Percentiles rank a stretch among this genome's conserved stretches.
These are phyloP conservation scores for Pholis gunnellus DNA, from an alignment of 2,113 vertebrate genomes.

Conservation along the genomic window DNA sequence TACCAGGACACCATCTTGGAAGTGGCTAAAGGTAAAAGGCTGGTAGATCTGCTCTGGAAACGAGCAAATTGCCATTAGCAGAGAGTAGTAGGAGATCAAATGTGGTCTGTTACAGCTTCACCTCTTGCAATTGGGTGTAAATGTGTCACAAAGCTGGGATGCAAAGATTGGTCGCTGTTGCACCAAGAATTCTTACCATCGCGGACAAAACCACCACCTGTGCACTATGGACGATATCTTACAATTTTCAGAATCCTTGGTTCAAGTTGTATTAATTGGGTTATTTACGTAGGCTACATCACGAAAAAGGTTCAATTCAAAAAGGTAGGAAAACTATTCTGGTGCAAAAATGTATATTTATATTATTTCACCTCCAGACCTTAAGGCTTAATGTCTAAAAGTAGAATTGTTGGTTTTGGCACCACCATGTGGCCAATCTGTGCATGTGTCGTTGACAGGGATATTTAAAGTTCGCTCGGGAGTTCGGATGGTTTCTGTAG, in stretches of 20 bases:
- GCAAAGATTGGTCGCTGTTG: not conserved
- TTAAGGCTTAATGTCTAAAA: not conserved
- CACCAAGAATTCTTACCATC: not conserved
- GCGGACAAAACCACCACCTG: not conserved
- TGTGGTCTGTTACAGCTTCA: not conserved
- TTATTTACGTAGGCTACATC: not conserved
- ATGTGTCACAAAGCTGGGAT: not conserved
- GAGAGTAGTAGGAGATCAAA: not conserved
- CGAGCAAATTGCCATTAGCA: not conserved
- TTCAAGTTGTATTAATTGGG: not conserved
- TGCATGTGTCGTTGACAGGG: not conserved
- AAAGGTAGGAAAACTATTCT: not conserved
- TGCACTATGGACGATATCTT: not conserved
- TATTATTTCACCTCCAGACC: not conserved
- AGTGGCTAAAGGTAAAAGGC: conserved; percentile 86
- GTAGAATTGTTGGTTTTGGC: conserved; percentile 7
- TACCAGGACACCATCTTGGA: conserved; percentile 88
- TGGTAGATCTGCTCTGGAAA: not conserved
- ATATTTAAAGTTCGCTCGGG: no score
- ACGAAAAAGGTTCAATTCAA: not conserved
- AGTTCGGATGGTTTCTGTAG: not conserved
- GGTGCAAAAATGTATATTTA: not conserved
- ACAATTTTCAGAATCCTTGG: no score
- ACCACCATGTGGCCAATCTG: conserved; percentile 31
- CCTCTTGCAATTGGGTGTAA: not conserved